phyloP scores from a whole-genome alignment of 2,113 vertebrate species.

The Synodontis membranacea region DNA sequence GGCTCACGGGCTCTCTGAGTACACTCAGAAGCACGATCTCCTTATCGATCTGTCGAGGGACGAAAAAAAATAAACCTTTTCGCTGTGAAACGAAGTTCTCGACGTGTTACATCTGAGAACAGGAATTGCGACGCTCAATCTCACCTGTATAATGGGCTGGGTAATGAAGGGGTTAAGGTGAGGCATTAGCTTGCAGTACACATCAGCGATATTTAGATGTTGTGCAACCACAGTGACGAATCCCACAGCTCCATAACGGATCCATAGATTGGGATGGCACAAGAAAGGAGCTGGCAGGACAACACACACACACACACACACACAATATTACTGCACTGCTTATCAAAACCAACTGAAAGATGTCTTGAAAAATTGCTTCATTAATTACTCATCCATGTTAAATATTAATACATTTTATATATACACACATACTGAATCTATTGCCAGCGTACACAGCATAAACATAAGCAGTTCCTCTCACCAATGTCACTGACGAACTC shows the following conservation, averaged over 20 bases:
- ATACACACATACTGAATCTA: not conserved
- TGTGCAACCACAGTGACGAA: conserved; percentile 96
- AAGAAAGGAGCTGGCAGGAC: conserved; percentile 84
- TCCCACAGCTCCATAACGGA: conserved; percentile 93
- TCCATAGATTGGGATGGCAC: conserved; percentile 97
- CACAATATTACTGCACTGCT: not conserved
- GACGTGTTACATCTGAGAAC: not conserved
- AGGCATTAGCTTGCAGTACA: conserved; percentile 97
- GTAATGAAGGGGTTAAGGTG: conserved; percentile 91
- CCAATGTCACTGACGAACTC: conserved; percentile 95
- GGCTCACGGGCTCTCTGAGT: conserved; percentile 92
- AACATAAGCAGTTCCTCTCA: conserved; percentile 63
- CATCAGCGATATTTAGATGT: conserved; percentile 93
- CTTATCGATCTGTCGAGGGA: conserved; percentile 84
- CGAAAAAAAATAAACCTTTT: not conserved
- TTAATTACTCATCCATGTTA: not conserved
- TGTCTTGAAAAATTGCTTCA: not conserved
- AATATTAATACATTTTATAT: not conserved
- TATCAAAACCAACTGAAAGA: not conserved
- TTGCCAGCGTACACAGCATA: not conserved
- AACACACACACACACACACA: not conserved
- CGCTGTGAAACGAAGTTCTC: not conserved
- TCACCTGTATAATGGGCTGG: conserved; percentile 96
- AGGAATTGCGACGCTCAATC: conserved; percentile 2
- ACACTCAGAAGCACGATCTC: conserved; percentile 95